Conservation (phyloP, 1,140 invertebrate species). For the Lordiphosa clarofinis region DNA sequence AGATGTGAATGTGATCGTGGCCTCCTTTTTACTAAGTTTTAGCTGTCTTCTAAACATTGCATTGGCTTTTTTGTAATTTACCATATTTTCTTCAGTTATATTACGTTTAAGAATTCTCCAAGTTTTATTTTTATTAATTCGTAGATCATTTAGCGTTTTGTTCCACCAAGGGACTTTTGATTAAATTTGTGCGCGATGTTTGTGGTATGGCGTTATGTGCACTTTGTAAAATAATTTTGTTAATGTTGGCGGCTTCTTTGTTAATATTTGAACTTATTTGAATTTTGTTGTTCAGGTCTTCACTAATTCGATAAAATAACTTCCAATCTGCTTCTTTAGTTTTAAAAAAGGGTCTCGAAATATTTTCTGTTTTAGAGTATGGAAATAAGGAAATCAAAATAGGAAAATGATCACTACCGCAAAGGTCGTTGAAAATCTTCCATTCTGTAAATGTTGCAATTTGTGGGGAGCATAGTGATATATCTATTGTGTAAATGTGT, state of each 20-base stretch:
- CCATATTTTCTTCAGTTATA: conserved; percentile 2
- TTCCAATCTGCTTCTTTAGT: conserved; percentile 5
- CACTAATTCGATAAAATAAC: not conserved
- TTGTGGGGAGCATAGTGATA: conserved; percentile 7
- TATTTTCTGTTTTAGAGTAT: not conserved
- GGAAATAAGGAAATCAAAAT: conserved; percentile 6
- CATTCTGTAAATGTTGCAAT: not conserved
- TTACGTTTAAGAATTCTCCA: conserved; percentile 3
- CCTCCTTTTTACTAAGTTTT: conserved; percentile 2
- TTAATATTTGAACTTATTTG: conserved; percentile 8
- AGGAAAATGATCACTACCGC: conserved; percentile 12
- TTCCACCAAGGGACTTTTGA: conserved; percentile 9
- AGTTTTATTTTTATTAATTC: conserved; percentile 4
- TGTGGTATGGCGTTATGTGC: conserved; percentile 3
- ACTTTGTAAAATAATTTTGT: conserved; percentile 11
- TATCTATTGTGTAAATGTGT: no score
- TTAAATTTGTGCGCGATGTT: conserved; percentile 2
- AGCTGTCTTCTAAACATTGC: conserved; percentile 7
- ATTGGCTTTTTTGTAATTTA: conserved; percentile 15
- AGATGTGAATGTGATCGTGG: not conserved
- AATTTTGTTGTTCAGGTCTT: not conserved
- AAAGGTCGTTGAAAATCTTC: no score
- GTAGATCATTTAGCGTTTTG: conserved; percentile 5
- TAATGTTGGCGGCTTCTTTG: conserved; percentile 5
- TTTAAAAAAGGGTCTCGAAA: not conserved